Conservation (phyloP, 2,888 invertebrate species). For the Laspeyria flexula region DNA sequence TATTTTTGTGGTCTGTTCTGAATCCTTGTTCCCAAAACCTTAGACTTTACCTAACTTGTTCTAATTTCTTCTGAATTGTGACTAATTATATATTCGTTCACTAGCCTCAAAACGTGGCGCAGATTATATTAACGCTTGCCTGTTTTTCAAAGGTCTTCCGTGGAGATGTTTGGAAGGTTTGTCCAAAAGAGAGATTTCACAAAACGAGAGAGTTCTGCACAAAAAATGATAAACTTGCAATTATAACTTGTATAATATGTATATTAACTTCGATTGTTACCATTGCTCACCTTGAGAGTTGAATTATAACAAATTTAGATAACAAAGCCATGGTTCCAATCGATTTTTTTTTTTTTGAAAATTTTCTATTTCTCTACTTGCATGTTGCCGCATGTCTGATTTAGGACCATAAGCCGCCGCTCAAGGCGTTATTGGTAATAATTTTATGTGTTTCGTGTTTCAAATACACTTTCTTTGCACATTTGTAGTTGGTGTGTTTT, state of each 20-base stretch:
- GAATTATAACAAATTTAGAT: conserved; percentile 35
- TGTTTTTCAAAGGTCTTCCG: conserved; percentile 88
- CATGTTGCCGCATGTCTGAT: conserved; percentile 84
- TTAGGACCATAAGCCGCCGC: conserved; percentile 83
- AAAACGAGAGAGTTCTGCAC: conserved; percentile 76
- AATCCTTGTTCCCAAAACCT: background rate
- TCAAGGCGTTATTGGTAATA: conserved; percentile 83
- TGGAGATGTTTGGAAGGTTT: conserved; percentile 89
- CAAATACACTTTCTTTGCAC: conserved; percentile 83
- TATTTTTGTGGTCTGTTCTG: background rate
- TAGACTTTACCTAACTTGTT: conserved; percentile 26
- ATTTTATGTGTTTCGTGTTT: conserved; percentile 70
- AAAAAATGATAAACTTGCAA: conserved; percentile 64
- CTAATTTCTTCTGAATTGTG: conserved; percentile 39
- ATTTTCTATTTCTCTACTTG: conserved; percentile 78
- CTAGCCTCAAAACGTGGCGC: conserved; percentile 75
- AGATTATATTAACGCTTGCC: conserved; percentile 78
- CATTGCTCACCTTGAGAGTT: conserved; percentile 46
- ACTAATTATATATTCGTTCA: conserved; percentile 59
- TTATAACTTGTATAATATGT: conserved; percentile 50
- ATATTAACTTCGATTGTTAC: conserved; percentile 65
- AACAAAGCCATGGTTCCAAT: conserved; percentile 68
- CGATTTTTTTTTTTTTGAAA: conserved; percentile 58
- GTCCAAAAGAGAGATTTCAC: conserved; percentile 81
- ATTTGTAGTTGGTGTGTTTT: conserved; percentile 83